Conservation (phyloP, 2,888 invertebrate species). For the Philopedon plagiatum region DNA sequence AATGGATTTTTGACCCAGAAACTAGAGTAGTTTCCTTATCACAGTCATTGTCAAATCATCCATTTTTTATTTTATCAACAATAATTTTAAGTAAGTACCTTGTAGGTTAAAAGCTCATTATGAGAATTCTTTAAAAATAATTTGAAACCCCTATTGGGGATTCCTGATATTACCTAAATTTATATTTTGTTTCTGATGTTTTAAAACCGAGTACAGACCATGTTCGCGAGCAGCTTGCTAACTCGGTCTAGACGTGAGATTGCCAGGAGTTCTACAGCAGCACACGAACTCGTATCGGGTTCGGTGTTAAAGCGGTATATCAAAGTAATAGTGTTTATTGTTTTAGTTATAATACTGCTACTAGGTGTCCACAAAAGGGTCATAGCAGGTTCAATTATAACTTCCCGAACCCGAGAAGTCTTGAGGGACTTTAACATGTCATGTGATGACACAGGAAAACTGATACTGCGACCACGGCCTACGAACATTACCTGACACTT, state of each 20-base stretch:
- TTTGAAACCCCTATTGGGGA: not conserved
- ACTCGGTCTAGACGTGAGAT: no score
- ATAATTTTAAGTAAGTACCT: slow-evolving; percentile 81
- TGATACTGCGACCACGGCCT: slow-evolving; percentile 92
- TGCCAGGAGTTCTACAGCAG: no score
- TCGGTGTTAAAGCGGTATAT: no score
- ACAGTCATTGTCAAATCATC: slow-evolving; percentile 94
- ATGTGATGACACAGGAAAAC: slow-evolving; percentile 96
- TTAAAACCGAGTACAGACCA: no score
- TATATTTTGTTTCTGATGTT: no score
- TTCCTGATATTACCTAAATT: no score
- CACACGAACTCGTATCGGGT: no score
- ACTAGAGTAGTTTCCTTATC: slow-evolving; percentile 92
- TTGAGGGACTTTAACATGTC: slow-evolving; percentile 98
- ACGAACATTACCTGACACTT: slow-evolving; percentile 67
- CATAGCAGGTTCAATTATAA: slow-evolving; percentile 96
- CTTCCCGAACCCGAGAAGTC: slow-evolving; percentile 90
- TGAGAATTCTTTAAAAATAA: not conserved
- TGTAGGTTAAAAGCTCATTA: no score
- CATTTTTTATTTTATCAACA: slow-evolving; percentile 93
- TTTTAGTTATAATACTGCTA: slow-evolving; percentile 85
- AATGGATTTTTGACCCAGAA: slow-evolving; percentile 95
- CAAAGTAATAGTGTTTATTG: slow-evolving; percentile 20
- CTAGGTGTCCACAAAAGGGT: slow-evolving; percentile 96
- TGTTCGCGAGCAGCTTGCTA: no score